Conservation (phyloP, 2,797 vertebrate species). For the Denticeps clupeoides region DNA sequence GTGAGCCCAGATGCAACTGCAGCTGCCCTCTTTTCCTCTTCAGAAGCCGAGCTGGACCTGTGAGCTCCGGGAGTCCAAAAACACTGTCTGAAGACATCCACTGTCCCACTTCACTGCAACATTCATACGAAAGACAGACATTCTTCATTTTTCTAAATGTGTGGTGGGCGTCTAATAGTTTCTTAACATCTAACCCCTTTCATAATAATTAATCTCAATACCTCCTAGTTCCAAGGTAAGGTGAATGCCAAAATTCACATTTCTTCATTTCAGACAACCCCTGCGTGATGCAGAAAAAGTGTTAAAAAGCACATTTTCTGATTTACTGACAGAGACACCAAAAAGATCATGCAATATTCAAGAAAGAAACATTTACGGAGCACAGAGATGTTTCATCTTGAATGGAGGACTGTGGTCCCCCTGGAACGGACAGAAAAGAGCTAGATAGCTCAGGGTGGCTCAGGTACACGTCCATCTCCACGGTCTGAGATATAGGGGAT, state of each 20-base stretch:
- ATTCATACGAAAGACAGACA: too few species aligned
- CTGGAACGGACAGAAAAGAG: slow-evolving; percentile 51
- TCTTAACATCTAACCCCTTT: not conserved
- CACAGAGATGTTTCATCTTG: slow-evolving; percentile 42
- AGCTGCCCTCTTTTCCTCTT: slow-evolving; percentile 54
- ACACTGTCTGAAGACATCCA: slow-evolving; percentile 61
- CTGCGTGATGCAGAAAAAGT: slow-evolving; percentile 3
- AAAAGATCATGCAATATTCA: not conserved
- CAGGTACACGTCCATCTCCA: slow-evolving; percentile 61
- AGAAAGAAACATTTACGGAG: too few species aligned
- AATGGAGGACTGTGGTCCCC: slow-evolving; percentile 37
- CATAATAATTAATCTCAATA: slow-evolving; percentile 6
- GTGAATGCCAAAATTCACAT: slow-evolving; percentile 50
- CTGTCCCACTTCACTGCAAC: slow-evolving; percentile 5
- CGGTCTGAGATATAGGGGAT: slow-evolving; percentile 46
- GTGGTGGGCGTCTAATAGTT: too few species aligned
- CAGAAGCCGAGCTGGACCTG: slow-evolving; percentile 37
- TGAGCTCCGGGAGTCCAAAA: slow-evolving; percentile 36
- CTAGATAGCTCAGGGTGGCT: slow-evolving; percentile 39
- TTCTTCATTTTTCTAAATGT: too few species aligned
- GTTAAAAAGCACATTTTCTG: not conserved
- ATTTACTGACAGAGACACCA: too few species aligned
- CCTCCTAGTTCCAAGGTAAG: slow-evolving; percentile 36
- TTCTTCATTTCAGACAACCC: slow-evolving; percentile 49
- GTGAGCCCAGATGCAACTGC: slow-evolving; percentile 35